Evolutionary conservation across 2,888 invertebrate genomes (phyloP).

Genomic region (Lasioglossum morio): DNA sequence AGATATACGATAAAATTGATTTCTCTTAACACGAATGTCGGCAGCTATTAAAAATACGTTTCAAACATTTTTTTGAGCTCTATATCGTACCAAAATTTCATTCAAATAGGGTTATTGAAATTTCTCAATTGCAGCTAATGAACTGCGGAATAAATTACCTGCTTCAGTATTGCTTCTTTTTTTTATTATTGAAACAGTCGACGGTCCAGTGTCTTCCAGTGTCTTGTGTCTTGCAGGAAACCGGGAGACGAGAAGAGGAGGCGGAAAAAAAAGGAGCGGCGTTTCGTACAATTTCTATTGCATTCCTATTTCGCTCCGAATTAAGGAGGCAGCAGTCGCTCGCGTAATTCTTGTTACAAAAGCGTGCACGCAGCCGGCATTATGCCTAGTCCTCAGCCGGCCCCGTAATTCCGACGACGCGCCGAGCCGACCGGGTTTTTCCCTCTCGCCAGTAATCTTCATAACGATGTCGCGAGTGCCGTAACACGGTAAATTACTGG

Average conservation of each 20-base stretch:
- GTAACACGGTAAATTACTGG: slow-evolving; percentile 73
- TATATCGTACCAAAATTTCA: no score
- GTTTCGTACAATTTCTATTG: slow-evolving; percentile 45
- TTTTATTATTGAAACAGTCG: background rate
- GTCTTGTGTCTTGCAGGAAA: background rate
- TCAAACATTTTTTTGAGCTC: no score
- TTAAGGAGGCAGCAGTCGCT: slow-evolving; percentile 52
- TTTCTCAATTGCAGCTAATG: background rate
- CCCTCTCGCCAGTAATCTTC: slow-evolving; percentile 69
- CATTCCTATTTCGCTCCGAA: slow-evolving; percentile 55
- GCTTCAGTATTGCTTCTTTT: background rate
- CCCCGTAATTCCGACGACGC: slow-evolving; percentile 66
- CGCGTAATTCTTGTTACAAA: slow-evolving; percentile 69
- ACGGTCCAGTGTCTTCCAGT: background rate
- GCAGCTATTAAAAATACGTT: no score
- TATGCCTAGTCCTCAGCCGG: slow-evolving; percentile 62
- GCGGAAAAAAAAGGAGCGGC: background rate
- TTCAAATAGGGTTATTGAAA: background rate
- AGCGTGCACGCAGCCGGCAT: slow-evolving; percentile 63
- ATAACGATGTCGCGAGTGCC: slow-evolving; percentile 72
- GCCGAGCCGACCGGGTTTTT: slow-evolving; percentile 55
- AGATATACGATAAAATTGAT: no score
- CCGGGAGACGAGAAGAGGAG: background rate
- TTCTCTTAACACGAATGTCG: no score
- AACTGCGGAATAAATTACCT: background rate